Conservation (phyloP, 2,797 vertebrate genomes). For the Pseudochaenichthys georgianus region DNA sequence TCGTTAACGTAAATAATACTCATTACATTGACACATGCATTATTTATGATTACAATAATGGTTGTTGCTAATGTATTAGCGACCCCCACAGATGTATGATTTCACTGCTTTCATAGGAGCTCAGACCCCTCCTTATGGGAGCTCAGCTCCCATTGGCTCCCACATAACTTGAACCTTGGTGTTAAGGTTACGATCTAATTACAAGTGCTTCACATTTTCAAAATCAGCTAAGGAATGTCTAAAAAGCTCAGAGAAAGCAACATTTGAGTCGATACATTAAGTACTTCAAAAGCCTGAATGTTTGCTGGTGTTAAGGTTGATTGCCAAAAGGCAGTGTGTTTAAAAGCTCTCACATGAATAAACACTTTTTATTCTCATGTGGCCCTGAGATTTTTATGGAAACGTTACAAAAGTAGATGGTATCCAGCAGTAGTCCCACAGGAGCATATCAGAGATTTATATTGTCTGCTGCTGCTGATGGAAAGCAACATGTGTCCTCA, state of each 20-base stretch:
- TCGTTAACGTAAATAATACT: too few relatives aligned
- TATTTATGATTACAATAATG: too few relatives aligned
- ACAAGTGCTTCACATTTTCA: not conserved
- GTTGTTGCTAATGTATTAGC: too few relatives aligned
- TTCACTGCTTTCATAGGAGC: too few relatives aligned
- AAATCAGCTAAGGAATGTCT: not conserved
- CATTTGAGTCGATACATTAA: not conserved
- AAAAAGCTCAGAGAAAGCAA: not conserved
- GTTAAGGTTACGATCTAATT: not conserved
- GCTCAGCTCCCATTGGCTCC: too few relatives aligned
- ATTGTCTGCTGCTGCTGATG: not conserved
- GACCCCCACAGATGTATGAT: too few relatives aligned
- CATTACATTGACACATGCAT: too few relatives aligned
- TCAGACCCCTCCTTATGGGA: too few relatives aligned
- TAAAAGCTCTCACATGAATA: not conserved
- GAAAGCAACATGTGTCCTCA: not conserved
- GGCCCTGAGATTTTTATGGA: not conserved
- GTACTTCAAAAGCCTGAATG: conserved; percentile 7
- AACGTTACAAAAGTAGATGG: not conserved
- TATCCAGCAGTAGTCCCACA: not conserved
- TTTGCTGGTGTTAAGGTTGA: conserved; percentile 5
- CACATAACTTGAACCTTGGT: not conserved
- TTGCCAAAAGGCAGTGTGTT: not conserved
- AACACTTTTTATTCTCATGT: not conserved
- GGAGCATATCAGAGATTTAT: not conserved